Base-by-base conservation (phyloP, 2,113 vertebrate genomes). In the Antigone vipio region DNA sequence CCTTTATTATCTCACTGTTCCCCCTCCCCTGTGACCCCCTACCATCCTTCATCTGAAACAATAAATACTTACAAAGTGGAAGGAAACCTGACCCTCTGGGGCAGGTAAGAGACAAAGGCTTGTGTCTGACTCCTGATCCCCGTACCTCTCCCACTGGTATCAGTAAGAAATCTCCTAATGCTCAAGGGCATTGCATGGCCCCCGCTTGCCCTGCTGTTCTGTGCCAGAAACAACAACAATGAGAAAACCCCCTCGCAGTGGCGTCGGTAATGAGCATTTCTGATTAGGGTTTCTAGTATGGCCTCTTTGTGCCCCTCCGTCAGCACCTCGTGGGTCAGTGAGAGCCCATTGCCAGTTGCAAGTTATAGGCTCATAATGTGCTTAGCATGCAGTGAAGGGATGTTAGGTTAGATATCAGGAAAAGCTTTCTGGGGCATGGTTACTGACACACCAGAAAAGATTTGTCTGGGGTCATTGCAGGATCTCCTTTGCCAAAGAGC, bases 21-120 rank as follows among this genome's bases (percentile, higher is more conserved):
- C 26, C 40, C 53, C 66, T 96, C 87, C 50, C 35, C 67, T 79
- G 49, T 88, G 81, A 89, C 58, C 74, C 62, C 19, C 58, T 92
- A 97, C 89, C 92, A 96, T 96, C 95, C 87, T 79, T 95, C 95
- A 93, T 96, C 92, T 95, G 81, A 92, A 97, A 97, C 95, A 97
- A 97, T 96, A 94, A 97, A 96, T 96, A 93, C 95, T 95, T 92
- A 76, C 2, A 47, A 93, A 89, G 92, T 97, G 96, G 96, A 97
- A 97, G 95, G 96, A 97, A 97, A 96, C 92, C 63, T 71, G 89
- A 94, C 95, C 96, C 87, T 92, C n/a, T 96, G 68, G 93, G 95
- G 90, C 95, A 97, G 96, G 96, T 97, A 74, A 77, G 88, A 97
- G 88, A 96, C 96, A 97, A 97, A 97, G 85, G 88, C 90, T 96